These are phyloP conservation scores for Dendrocincla fuliginosa DNA, from an alignment of 2,797 vertebrate genomes.

Conservation along the genomic window DNA sequence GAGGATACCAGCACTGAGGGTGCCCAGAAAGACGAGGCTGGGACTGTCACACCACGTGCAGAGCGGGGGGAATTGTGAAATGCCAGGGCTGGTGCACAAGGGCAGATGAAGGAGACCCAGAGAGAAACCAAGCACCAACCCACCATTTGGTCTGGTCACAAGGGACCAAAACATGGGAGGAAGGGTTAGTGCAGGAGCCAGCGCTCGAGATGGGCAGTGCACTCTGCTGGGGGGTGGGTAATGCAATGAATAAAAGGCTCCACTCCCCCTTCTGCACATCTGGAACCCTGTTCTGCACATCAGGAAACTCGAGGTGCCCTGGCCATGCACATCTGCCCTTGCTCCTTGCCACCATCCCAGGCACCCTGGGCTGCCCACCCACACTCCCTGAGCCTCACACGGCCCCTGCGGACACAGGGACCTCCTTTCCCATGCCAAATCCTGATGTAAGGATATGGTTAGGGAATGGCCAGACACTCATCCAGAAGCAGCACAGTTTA, in stretches of 20 bases:
- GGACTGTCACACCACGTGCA: fast-evolving
- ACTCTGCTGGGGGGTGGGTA: fast-evolving
- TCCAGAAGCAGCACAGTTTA: neutral
- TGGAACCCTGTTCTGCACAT: fast-evolving
- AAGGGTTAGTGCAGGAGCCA: neutral
- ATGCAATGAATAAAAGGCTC: neutral
- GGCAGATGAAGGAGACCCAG: neutral
- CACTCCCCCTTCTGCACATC: fast-evolving
- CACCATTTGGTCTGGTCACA: neutral
- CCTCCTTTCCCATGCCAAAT: neutral
- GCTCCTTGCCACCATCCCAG: neutral
- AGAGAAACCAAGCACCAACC: neutral
- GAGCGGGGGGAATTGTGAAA: neutral
- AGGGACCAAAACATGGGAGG: neutral
- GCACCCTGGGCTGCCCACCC: neutral
- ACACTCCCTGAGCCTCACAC: fast-evolving
- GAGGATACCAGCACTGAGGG: neutral
- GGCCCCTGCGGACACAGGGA: neutral
- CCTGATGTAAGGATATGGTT: fast-evolving
- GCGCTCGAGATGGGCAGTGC: neutral
- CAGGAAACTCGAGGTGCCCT: neutral
- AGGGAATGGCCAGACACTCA: neutral
- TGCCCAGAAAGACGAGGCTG: neutral
- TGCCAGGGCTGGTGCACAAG: neutral
- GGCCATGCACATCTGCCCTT: fast-evolving